Conservation (phyloP, 2,888 invertebrate species). For the Vandiemenella viatica region DNA sequence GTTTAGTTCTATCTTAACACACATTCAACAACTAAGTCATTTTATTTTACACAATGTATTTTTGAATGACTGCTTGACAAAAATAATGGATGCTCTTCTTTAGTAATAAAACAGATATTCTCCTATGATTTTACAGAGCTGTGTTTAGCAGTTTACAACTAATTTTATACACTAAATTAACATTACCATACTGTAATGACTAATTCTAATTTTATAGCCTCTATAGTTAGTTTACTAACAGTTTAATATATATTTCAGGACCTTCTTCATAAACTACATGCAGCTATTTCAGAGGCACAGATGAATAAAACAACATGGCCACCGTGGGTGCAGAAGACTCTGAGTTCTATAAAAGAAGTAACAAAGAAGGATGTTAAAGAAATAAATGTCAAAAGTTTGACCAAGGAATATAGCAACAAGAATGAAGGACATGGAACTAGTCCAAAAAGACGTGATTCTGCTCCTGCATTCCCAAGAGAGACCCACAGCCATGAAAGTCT, state of each 20-base stretch:
- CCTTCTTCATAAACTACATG: conserved; percentile 75
- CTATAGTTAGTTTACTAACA: background rate
- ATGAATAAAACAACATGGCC: conserved; percentile 61
- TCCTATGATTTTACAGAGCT: too few species aligned
- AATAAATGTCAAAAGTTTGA: too few species aligned
- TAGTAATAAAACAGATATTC: too few species aligned
- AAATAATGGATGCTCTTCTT: too few species aligned
- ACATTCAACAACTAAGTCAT: too few species aligned
- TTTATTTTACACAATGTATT: too few species aligned
- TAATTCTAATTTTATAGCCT: too few species aligned
- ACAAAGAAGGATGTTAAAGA: conserved; percentile 20
- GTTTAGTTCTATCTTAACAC: too few species aligned
- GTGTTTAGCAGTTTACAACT: too few species aligned
- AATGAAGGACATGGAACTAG: background rate
- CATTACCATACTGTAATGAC: too few species aligned
- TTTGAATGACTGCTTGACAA: too few species aligned
- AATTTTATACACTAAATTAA: too few species aligned
- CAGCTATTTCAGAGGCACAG: conserved; percentile 64
- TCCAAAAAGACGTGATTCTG: conserved; percentile 11
- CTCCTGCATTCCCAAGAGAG: conserved; percentile 16
- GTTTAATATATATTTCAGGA: conserved; percentile 37
- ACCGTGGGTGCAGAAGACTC: conserved; percentile 88
- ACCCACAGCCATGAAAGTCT: conserved; percentile 27
- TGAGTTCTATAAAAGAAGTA: conserved; percentile 43
- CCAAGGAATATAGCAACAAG: conserved; percentile 6